A percentile compares a stretch with the other conserved stretches of the same genome.
Conservation (phyloP, 1,140 invertebrate species). For the Spodoptera litura region DNA sequence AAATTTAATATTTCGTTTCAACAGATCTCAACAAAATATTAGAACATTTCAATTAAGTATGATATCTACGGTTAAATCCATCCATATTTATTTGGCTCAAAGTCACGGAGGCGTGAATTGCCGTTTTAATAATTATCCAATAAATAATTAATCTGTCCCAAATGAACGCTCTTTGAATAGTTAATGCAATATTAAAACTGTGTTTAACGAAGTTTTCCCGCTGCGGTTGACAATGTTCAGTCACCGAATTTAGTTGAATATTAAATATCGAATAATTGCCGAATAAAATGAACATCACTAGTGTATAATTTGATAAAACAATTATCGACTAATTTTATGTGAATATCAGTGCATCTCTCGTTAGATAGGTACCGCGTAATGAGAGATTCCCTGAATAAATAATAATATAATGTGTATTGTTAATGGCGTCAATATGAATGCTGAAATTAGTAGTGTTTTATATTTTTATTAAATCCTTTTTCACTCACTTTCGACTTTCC, state of each 20-base stretch:
- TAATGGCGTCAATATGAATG: no score
- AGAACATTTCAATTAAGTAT: neutral
- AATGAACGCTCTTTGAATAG: conserved; percentile 32
- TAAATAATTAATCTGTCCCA: conserved; percentile 28
- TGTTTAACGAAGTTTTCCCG: conserved; percentile 11
- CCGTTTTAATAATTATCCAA: conserved; percentile 25
- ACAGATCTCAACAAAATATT: neutral
- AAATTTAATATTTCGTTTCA: no score
- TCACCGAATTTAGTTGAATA: neutral
- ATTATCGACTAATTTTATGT: neutral
- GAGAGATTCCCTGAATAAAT: no score
- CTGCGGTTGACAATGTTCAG: conserved; percentile 22
- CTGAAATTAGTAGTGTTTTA: neutral
- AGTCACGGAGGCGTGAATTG: neutral
- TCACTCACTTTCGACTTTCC: neutral
- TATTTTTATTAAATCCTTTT: no score
- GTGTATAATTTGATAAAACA: neutral
- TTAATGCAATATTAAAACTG: conserved; percentile 35
- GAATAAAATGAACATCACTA: conserved; percentile 8
- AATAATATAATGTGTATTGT: no score
- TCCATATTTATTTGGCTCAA: neutral
- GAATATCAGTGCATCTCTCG: no score
- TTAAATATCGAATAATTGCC: neutral
- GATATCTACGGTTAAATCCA: no score
- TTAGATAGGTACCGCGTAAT: neutral